Evolutionary conservation across 2,797 vertebrate genomes (phyloP).

Genomic region (Peromyscus nudipes): DNA sequence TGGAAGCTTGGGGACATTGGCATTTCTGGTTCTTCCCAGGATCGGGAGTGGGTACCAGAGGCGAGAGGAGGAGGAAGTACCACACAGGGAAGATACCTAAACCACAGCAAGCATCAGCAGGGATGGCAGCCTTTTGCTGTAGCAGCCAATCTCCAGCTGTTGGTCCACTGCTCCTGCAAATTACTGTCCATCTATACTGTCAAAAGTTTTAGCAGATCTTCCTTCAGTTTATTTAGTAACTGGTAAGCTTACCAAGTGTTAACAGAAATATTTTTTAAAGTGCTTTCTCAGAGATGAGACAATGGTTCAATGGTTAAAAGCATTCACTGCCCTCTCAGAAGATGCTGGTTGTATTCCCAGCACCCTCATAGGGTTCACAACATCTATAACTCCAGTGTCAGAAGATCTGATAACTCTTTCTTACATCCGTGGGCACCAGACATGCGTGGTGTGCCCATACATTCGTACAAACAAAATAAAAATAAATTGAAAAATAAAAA

Average conservation of each 20-base stretch:
- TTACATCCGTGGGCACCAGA: not conserved
- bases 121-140: not conserved
- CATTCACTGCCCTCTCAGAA: not conserved
- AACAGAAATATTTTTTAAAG: not conserved
- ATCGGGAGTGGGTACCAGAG: not conserved
- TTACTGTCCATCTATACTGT: not conserved
- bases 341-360: not conserved
- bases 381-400: not conserved
- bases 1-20: not conserved
- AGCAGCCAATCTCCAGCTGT: not conserved
- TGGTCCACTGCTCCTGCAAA: not conserved
- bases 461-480: not conserved
- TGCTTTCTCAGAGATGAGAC: not conserved
- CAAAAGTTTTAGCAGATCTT: not conserved
- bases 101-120: no score
- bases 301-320: not conserved
- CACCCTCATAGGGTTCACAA: not conserved
- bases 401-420: not conserved
- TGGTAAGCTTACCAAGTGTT: not conserved
- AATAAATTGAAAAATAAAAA: not conserved
- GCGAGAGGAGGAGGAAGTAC: not conserved
- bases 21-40: not conserved
- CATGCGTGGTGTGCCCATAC: not conserved
- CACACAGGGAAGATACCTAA: rapidly evolving
- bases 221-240: not conserved